A percentile compares a stretch with the other conserved stretches of the same genome.
Conservation (phyloP, 2,797 vertebrate species). For the Malurus leucopterus region DNA sequence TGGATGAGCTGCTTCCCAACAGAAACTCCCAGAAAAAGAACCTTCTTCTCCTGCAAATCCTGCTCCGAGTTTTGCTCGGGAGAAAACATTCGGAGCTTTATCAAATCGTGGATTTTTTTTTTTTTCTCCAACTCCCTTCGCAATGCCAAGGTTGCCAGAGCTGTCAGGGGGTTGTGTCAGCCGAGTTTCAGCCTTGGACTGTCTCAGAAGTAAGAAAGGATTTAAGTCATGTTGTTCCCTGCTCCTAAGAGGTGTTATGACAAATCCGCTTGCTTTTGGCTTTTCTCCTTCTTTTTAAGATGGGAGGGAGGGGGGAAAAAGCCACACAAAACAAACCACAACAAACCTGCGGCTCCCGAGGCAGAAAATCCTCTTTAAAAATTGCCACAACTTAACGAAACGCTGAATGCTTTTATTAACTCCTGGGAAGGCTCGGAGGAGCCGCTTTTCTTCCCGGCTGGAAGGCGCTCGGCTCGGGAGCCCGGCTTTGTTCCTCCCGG, state of each 20-base stretch:
- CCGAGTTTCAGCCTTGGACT: constrained; percentile 16
- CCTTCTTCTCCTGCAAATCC: not conserved
- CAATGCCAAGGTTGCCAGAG: not conserved
- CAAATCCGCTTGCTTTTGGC: constrained; percentile 13
- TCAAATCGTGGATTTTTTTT: not conserved
- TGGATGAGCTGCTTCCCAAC: not conserved
- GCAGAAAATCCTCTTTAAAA: constrained; percentile 34
- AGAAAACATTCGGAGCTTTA: not conserved
- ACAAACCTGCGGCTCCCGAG: not conserved
- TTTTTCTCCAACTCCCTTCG: not conserved
- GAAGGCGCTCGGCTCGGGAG: not conserved
- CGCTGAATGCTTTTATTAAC: not conserved
- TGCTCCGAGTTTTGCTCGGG: not conserved
- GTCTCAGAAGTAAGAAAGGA: constrained; percentile 34
- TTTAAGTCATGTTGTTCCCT: not conserved
- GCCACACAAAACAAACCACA: not conserved
- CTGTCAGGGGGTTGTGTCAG: not conserved
- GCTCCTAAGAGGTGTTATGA: constrained; percentile 17
- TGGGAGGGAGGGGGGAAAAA: rapidly evolving
- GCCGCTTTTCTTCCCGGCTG: not conserved
- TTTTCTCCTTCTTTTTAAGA: not conserved
- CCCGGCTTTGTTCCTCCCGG: not conserved
- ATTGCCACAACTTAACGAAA: not conserved
- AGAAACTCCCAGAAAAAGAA: not conserved
- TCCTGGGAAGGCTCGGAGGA: not conserved